Base-by-base conservation (phyloP, 2,888 invertebrate genomes). In the Augochlorella aurata region DNA sequence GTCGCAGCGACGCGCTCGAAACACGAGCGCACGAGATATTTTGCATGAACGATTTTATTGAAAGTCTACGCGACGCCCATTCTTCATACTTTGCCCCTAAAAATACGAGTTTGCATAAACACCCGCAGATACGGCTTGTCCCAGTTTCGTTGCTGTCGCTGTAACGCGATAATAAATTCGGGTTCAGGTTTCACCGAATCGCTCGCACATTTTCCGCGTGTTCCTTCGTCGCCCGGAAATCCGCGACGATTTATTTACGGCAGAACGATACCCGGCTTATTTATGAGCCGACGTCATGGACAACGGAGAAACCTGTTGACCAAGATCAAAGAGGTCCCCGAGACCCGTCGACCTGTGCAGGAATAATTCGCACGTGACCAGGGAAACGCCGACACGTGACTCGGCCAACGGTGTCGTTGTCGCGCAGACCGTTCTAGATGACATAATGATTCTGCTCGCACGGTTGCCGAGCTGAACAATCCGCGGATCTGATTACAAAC, bases 361-460 rank as follows among this genome's bases (percentile, higher is more conserved):
- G 68, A 77, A 82, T 52, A 74, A 80, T 74, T 76, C 66, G 44
- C 74, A 78, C 50, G 58, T 61, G 66, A 21, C 38, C 63, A 12
- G 67, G 65, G 68, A 74, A 71, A 78, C 44, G 29, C 2, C 47
- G 45, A 76, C 79, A 54, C 76, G 82, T 79, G 70, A 85, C 50
- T 24, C 45, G 38, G 49, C 16, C 63, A 58, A 70, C 21, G 44
- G 47, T 50, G 29, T 61, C 74, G 69, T 82, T 77, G 73, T 77
- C 82, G 18, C 61, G 52, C 65, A 50, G 44, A 44, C 50, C 38
- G 38, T 44, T 72, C 50, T 52, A 72, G 79, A 73, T 82, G 78
- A 76, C 82, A 82, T 82, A 84, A 86, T 80, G 78, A 74, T 80
- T 80, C 79, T 77, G 79, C 85, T 85, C 74, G 50, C 74, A 67